Percentiles rank a stretch among this genome's conserved stretches.
Conservation (phyloP, 2,888 invertebrate genomes). For the Volucella inflata region DNA sequence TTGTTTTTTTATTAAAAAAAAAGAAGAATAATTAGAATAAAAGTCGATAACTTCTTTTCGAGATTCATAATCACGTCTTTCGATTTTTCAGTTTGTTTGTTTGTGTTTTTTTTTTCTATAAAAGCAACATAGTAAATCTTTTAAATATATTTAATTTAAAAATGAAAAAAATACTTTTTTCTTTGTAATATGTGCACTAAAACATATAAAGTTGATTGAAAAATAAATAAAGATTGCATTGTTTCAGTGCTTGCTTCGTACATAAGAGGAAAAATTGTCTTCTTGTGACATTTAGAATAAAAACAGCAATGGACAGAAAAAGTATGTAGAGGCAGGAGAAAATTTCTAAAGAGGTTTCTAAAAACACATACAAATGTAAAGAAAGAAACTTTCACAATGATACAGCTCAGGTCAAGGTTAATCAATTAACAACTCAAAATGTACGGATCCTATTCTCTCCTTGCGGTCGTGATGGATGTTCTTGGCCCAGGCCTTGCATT, state of each 20-base stretch:
- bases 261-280: conserved; percentile 38
- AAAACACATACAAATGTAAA: conserved; percentile 53
- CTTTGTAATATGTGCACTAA: conserved; percentile 25
- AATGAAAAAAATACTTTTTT: conserved; percentile 18
- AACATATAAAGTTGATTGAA: conserved; percentile 12
- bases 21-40: conserved; percentile 36
- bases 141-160: conserved; percentile 16
- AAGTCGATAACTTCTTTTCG: conserved; percentile 37
- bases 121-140: conserved; percentile 28
- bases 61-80: conserved; percentile 56
- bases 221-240: conserved; percentile 12
- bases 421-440: conserved; percentile 89
- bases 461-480: conserved; percentile 88
- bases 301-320: conserved; percentile 58
- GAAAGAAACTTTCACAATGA: conserved; percentile 58
- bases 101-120: conserved; percentile 13
- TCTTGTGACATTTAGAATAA: conserved; percentile 56
- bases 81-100: conserved; percentile 20
- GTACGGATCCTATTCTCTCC: conserved; percentile 88
- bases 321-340: conserved; percentile 62
- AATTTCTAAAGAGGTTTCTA: conserved; percentile 63
- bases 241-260: conserved; percentile 24
- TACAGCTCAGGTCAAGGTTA: conserved; percentile 77
- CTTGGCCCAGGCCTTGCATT: conserved; percentile 89
- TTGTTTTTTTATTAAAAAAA: conserved; percentile 44